Evolutionary conservation across 2,888 invertebrate species (phyloP), one percentile per base, ranked within the genome.

Genomic region (Apantesis nais): DNA sequence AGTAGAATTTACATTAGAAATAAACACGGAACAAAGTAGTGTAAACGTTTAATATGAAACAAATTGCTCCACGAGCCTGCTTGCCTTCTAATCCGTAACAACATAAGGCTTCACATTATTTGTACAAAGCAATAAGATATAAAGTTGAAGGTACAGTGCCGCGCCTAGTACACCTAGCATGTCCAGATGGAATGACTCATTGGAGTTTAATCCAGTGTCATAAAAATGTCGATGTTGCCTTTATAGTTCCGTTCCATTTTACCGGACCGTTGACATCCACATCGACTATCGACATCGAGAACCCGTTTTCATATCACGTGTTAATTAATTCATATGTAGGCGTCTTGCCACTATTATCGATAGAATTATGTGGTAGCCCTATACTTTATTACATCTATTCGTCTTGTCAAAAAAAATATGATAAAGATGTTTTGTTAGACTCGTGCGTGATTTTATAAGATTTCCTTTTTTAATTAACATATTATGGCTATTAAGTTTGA

Each of bases 271-370:
- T 90, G 90, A 91, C 90, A 72, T 72, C 69, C 55, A 72, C 52
- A 72, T 73, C 69, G 66, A 72, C 48, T 66, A 72, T 91, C 88
- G 86, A 84, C 82, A 86, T 89, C 87, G 86, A 91, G 87, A 93
- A 93, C 93, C 86, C 84, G 92, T 93, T 91, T 84, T 88, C 88
- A 85, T 90, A 87, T 89, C 88, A 89, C 85, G 90, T 93, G 93
- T 92, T 94, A 94, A 94, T 94, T 94, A 93, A 93, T 93, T 92
- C 92, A 83, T 87, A 90, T 87, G 93, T 93, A 89, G 94, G 94
- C 92, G 94, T 90, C 83, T 85, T 85, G 86, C 85, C 85, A 86
- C 90, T 88, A 92, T 92, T 92, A 92, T 92, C 91, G 92, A 93
- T 89, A 90, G 88, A 91, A 92, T 92, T 88, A 91, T 93, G 90